These are phyloP conservation scores for Lycopodina hypogea DNA, from an alignment of 37 sponge, comb jelly and placozoan species.

Conservation along the genomic window DNA sequence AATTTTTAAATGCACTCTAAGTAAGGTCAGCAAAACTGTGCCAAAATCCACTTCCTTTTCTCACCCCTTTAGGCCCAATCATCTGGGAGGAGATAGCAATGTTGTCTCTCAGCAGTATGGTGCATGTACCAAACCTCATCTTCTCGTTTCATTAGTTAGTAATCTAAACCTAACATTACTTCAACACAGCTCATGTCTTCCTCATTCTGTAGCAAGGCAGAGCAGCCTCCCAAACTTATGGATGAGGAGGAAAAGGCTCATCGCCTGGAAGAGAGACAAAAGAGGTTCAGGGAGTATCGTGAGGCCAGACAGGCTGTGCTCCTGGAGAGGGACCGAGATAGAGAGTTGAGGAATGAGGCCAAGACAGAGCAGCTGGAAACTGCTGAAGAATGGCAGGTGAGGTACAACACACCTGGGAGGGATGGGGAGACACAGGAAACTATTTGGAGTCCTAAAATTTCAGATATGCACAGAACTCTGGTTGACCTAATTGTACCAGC, in stretches of 20 bases:
- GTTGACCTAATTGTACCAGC: background rate
- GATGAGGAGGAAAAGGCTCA: constrained; percentile 27
- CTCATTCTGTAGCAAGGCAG: background rate
- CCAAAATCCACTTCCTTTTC: too few species aligned
- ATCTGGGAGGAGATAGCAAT: too few species aligned
- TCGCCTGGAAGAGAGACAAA: constrained; percentile 28
- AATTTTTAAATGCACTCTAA: too few species aligned
- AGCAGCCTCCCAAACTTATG: constrained; percentile 19
- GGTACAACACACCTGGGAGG: background rate
- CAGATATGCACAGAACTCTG: background rate
- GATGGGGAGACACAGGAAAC: background rate
- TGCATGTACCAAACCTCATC: too few species aligned
- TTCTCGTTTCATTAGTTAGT: too few species aligned
- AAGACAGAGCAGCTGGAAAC: constrained; percentile 44
- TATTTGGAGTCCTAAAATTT: background rate
- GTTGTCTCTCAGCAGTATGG: too few species aligned
- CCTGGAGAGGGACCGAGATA: constrained; percentile 43
- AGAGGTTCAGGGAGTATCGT: constrained; percentile 31
- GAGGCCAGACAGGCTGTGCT: constrained; percentile 24
- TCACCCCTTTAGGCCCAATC: too few species aligned
- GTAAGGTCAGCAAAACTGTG: too few species aligned
- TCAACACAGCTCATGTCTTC: background rate
- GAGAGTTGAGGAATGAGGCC: constrained; percentile 38
- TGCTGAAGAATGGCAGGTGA: constrained; percentile 69
- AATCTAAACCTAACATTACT: too few species aligned